Conservation (phyloP, 2,113 vertebrate species). For the Kobus ellipsiprymnus region DNA sequence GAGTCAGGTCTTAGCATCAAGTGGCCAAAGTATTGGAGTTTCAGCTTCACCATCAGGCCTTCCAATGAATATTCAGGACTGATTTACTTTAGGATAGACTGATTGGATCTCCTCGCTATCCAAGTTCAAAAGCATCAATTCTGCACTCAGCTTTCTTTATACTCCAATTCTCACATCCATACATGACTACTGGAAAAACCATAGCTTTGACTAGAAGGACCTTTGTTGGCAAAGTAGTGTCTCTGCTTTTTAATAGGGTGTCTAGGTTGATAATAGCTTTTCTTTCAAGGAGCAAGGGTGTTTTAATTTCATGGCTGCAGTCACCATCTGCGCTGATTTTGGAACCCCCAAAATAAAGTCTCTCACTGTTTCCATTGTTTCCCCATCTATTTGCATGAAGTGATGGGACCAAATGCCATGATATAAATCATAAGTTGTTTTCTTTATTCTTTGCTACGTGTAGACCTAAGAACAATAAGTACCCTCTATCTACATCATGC, state of each 20-base stretch:
- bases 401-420: not conserved
- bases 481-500: not conserved
- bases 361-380: not conserved
- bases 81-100: not conserved
- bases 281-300: not conserved
- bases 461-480: not conserved
- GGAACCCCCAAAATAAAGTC: not conserved
- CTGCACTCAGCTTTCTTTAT: not conserved
- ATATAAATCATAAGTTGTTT: not conserved
- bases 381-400: not conserved
- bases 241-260: not conserved
- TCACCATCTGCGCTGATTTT: not conserved
- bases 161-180: not conserved
- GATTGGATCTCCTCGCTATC: not conserved
- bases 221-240: not conserved
- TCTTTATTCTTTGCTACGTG: not conserved
- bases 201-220: not conserved
- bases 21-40: not conserved
- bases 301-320: not conserved
- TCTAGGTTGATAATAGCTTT: not conserved
- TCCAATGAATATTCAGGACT: not conserved
- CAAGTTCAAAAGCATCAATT: not conserved
- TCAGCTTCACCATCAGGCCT: not conserved
- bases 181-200: not conserved
- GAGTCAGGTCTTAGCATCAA: not conserved